Evolutionary conservation across 2,113 vertebrate species (phyloP).

Genomic region (Marcusenius ussheri): DNA sequence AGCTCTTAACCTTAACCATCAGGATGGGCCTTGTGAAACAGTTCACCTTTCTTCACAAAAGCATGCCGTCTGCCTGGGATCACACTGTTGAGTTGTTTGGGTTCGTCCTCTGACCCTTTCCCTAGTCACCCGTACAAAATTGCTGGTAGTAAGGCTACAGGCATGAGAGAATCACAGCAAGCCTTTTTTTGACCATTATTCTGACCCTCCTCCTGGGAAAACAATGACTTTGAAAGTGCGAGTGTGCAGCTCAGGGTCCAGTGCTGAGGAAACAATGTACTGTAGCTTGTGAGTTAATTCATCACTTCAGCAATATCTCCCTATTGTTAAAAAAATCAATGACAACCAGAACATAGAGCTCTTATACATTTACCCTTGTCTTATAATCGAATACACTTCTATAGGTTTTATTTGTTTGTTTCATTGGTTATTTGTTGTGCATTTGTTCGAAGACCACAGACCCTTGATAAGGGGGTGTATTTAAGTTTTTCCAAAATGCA

Average conservation of each 20-base stretch:
- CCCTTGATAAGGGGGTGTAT: not conserved
- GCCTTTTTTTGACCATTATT: conserved; percentile 51
- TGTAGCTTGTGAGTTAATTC: conserved; percentile 24
- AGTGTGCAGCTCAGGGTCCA: conserved; percentile 8
- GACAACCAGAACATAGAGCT: not conserved
- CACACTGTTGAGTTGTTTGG: not conserved
- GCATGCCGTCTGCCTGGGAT: not conserved
- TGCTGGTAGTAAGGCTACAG: not conserved
- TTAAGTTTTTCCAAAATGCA: not conserved
- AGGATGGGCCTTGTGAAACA: not conserved
- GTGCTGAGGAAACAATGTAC: conserved; percentile 25
- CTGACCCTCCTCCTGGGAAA: conserved; percentile 53
- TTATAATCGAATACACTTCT: not conserved
- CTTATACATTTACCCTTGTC: not conserved
- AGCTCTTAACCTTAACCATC: not conserved
- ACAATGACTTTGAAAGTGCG: conserved; percentile 59
- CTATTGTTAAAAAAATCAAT: conserved; percentile 20
- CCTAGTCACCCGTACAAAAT: not conserved
- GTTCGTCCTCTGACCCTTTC: not conserved
- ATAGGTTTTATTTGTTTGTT: not conserved
- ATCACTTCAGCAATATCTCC: conserved; percentile 23
- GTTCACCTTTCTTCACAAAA: not conserved
- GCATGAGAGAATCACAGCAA: conserved; percentile 36
- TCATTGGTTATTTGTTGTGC: not conserved
- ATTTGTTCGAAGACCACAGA: not conserved